phyloP scores from a whole-genome alignment of 2,113 vertebrate genomes.

The Castor canadensis region DNA sequence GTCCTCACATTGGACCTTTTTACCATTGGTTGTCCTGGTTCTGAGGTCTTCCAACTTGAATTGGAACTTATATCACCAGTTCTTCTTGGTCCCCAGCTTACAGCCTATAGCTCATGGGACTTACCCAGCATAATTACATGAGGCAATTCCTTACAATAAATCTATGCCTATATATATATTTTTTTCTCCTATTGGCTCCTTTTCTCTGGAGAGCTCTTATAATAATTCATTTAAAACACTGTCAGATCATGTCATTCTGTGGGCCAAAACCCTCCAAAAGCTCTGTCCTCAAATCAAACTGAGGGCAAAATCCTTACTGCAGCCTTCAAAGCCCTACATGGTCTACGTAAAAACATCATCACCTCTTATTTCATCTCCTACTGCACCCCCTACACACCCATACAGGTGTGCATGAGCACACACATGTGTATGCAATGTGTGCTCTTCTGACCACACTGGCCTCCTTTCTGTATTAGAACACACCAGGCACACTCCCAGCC shows the following conservation, averaged over 20 bases:
- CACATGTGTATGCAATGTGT: neutral
- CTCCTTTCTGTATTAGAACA: neutral
- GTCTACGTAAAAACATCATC: too few relatives aligned
- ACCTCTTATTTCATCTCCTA: neutral
- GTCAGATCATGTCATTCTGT: neutral
- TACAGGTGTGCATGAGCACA: fast-evolving
- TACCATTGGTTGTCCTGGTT: neutral
- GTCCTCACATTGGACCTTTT: neutral
- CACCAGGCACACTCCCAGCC: neutral
- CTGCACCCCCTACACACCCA: neutral
- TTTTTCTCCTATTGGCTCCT: neutral
- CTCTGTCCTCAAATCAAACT: neutral
- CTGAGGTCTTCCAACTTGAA: neutral
- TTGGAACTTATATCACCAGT: neutral
- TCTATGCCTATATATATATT: neutral
- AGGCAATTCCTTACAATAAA: neutral
- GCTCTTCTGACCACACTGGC: neutral
- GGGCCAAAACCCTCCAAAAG: neutral
- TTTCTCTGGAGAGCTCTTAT: neutral
- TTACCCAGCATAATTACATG: neutral
- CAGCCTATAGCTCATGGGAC: neutral
- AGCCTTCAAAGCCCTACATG: neutral
- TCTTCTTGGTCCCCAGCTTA: neutral
- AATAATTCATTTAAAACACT: neutral
- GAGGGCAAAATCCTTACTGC: neutral